Evolutionary conservation across 1,140 invertebrate genomes (phyloP), one percentile per base, ranked within the genome.

Genomic region (Sminthurides bifidus): DNA sequence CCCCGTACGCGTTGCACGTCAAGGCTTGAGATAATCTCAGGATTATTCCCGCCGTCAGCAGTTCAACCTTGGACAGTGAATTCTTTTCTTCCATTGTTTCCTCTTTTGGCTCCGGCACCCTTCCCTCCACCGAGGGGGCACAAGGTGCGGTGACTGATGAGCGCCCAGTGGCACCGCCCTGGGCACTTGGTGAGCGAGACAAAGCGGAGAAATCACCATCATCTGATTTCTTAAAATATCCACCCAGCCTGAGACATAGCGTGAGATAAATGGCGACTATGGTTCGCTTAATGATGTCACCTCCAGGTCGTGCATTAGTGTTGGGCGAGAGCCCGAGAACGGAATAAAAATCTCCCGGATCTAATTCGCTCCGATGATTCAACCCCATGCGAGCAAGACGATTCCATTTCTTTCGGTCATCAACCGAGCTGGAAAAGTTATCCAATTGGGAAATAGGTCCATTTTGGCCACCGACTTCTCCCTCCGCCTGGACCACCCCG

Each of bases 1-100:
- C 74, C 64, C 80, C 79, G 63, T 82, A 81, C 30, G 79, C 79
- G 68, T 82, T 82, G 64, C 79, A 81, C 23, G 77, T 75, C 26
- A 77, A 69, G 49, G 75, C 74, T 63, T 80, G 78, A 27, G 80
- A 69, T 53, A 79, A 76, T 3, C 74, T 70, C 3, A 81, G 66
- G 31, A 76, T 69, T 27, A 72, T 67, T 14, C 70, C 67, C 3
- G 74, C 75, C 23, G 78, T 55, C 8, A 67, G 23, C 2, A 67
- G 46, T 43, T 68, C 66, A 6, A 52, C 40, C 12, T 52, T 51
- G 12, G 54, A 50, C 15, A 59, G 19, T 17, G 8, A 14, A 8
- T 21, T 41, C 44, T 43, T 63, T 5, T 30, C 24, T 17, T 21
- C 46, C 0, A 46, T 56, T 14, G 37, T 57, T 14, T 58, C 40